Base-by-base conservation (phyloP, 2,797 vertebrate genomes). In the Sebastes jordani region DNA sequence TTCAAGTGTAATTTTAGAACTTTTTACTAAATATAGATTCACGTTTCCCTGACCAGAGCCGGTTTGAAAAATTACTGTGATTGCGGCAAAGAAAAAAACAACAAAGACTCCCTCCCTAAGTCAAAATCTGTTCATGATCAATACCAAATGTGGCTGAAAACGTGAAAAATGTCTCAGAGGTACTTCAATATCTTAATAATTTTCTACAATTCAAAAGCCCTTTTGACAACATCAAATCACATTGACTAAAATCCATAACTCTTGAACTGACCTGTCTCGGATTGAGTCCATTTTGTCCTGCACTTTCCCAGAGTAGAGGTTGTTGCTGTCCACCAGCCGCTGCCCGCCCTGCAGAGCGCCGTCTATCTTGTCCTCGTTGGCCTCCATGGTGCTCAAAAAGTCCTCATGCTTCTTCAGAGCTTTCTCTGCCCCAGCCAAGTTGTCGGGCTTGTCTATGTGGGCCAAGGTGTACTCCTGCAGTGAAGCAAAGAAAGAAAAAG, bases 331-430 rank as follows among this genome's bases (percentile, higher is more conserved):
- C 77, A 97, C 93, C 84, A 99, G 95, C 49, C 95, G 95, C 89
- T 94, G 95, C 64, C 98, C 98, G 1, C 82, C 76, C 68, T 92
- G 93, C 83, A 98, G 88, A 7, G 92, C 93, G 60, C 94, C 93
- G 0, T 94, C 91, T 18, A 99, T 95, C 84, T 99, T 99, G 81
- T 99, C 96, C n/a, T 95, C 90, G 5, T 97, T 98, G 91, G 95
- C 96, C 76, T 97, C 96, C 97, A 99, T 96, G 69, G 95, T 93
- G 60, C 90, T 86, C 7, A 95, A 71, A 84, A 99, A 99, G 84
- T 97, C 97, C 86, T 99, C 97, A 32, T 99, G 98, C 78, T 97
- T 98, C 89, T 96, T 97, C 80, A 99, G 85, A 60, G 97, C 96
- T 2, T 95, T 93, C 46, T 97, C 93, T 1, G 99, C 97, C 10